phyloP scores from a whole-genome alignment of 2,797 vertebrate species.

The Bovichtus variegatus region DNA sequence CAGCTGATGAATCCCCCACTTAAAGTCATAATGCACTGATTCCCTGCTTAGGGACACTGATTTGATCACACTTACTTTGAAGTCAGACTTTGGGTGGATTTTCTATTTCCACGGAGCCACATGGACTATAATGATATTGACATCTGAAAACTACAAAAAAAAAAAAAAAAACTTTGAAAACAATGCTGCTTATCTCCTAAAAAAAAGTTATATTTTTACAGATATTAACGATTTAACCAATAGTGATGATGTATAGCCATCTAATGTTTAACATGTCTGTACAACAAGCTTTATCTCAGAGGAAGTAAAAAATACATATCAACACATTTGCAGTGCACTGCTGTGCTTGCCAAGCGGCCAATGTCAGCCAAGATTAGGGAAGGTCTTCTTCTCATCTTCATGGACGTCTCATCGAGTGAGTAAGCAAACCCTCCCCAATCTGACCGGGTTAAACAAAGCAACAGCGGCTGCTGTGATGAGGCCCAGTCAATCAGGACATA shows the following conservation, averaged over 20 bases:
- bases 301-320: constrained; percentile 35
- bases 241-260: not conserved
- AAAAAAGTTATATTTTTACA: not conserved
- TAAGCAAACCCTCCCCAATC: constrained; percentile 78
- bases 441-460: constrained; percentile 81
- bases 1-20: not conserved
- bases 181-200: not conserved
- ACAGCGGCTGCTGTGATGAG: constrained; percentile 66
- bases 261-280: constrained; percentile 1
- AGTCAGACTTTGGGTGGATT: no score
- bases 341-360: constrained; percentile 69
- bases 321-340: constrained; percentile 33
- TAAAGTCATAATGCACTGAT: not conserved
- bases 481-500: constrained; percentile 76
- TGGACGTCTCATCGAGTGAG: constrained; percentile 79
- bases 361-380: constrained; percentile 84
- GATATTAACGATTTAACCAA: not conserved
- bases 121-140: not conserved
- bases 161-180: not conserved
- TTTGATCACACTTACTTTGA: not conserved
- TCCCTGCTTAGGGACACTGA: not conserved
- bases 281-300: constrained; percentile 37
- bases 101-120: not conserved
- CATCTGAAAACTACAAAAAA: not conserved
- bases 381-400: constrained; percentile 81